These are phyloP conservation scores for Nyctereutes procyonoides DNA, from an alignment of 2,113 vertebrate genomes.

Conservation along the genomic window DNA sequence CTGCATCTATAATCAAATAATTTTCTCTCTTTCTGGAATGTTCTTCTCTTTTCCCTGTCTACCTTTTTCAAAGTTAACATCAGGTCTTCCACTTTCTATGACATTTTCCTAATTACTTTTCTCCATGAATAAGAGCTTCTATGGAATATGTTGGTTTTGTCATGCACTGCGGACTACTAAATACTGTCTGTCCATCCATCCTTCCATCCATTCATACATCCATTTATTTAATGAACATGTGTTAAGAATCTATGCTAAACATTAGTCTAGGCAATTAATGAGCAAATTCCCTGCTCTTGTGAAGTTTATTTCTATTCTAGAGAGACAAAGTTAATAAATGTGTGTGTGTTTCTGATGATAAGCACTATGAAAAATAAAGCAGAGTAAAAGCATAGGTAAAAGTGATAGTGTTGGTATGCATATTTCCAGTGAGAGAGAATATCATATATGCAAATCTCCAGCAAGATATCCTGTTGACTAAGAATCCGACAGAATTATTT, in stretches of 20 bases:
- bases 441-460: not conserved
- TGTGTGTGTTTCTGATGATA: not conserved
- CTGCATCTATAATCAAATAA: not conserved
- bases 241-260: not conserved
- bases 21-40: not conserved
- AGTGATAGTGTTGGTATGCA: not conserved
- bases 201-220: not conserved
- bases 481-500: not conserved
- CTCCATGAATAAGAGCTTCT: not conserved
- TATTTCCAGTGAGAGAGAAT: not conserved
- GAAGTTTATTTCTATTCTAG: slow-evolving; percentile 2
- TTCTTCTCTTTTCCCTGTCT: not conserved
- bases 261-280: not conserved
- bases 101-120: not conserved
- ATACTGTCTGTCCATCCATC: not conserved
- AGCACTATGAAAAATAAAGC: not conserved
- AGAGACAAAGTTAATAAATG: not conserved
- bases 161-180: not conserved
- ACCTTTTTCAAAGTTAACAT: not conserved
- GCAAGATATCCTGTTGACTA: not conserved
- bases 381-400: not conserved
- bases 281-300: not conserved
- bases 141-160: not conserved
- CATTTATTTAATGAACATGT: not conserved
- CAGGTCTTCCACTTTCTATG: not conserved